A percentile compares a stretch with the other conserved stretches of the same genome.
These are phyloP conservation scores for Chrysomela aeneicollis DNA, from an alignment of 2,888 invertebrate species.

Conservation along the genomic window DNA sequence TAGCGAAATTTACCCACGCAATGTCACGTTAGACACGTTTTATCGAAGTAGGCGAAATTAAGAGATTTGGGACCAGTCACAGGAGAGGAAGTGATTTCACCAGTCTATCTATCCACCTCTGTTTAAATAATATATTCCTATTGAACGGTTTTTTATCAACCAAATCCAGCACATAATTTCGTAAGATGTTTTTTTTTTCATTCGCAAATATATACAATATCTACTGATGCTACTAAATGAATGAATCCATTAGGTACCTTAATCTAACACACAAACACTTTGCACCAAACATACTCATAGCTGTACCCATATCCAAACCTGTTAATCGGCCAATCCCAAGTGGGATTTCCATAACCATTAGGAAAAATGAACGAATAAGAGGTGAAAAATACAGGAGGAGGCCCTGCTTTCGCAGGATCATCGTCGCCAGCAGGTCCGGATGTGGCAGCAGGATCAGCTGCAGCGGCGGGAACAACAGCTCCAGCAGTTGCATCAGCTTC, in stretches of 20 bases:
- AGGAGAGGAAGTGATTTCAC: too few relatives aligned
- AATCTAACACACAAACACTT: background rate
- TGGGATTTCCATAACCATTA: conserved; percentile 5
- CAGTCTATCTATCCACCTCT: too few relatives aligned
- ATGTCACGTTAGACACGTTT: too few relatives aligned
- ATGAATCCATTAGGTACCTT: background rate
- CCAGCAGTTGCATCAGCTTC: background rate
- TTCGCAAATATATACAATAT: too few relatives aligned
- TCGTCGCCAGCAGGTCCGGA: background rate
- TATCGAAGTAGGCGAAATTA: too few relatives aligned
- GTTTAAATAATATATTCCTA: too few relatives aligned
- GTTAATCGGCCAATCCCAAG: conserved; percentile 16
- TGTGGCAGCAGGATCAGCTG: conserved; percentile 1
- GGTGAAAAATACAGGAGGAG: background rate
- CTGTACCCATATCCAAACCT: conserved; percentile 11
- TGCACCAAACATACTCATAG: conserved; percentile 20
- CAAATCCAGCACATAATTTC: too few relatives aligned
- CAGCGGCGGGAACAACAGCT: background rate
- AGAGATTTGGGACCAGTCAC: too few relatives aligned
- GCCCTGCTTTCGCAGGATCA: background rate
- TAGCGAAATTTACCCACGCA: too few relatives aligned
- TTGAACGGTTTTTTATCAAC: too few relatives aligned
- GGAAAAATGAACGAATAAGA: conserved; percentile 1
- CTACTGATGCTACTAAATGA: too few relatives aligned
- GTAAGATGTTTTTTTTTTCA: too few relatives aligned